Evolutionary conservation across 2,113 vertebrate species (phyloP).

Genomic region (Steatornis caripensis): DNA sequence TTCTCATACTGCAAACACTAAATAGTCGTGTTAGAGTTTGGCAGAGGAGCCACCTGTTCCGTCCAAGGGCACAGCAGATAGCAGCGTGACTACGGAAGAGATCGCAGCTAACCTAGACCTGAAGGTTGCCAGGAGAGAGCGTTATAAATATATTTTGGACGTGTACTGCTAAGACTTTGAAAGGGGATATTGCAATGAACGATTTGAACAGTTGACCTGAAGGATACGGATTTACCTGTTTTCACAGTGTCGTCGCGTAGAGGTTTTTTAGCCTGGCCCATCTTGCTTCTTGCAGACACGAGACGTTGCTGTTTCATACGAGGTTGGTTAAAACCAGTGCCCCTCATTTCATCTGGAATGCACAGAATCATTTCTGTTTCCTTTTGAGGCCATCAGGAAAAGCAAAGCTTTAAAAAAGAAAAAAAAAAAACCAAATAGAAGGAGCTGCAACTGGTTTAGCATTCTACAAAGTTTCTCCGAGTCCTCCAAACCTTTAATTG

Average conservation of each 20-base stretch:
- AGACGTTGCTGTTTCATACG: fast-evolving
- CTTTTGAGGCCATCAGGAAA: constrained; percentile 14
- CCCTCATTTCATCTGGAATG: not conserved
- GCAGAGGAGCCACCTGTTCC: not conserved
- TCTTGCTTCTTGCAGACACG: not conserved
- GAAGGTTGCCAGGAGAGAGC: not conserved
- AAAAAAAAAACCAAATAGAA: not conserved
- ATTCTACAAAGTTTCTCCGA: constrained; percentile 51
- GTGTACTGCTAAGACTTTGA: not conserved
- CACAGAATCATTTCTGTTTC: not conserved
- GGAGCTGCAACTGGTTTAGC: constrained; percentile 38
- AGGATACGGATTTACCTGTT: not conserved
- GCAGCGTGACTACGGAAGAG: not conserved
- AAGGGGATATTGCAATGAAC: not conserved
- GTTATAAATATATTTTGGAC: not conserved
- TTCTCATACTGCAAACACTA: not conserved
- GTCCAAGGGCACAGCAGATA: not conserved
- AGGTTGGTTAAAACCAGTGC: not conserved
- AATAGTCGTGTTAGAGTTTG: not conserved
- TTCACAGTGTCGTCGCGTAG: fast-evolving
- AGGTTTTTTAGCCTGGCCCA: not conserved
- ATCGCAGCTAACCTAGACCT: not conserved
- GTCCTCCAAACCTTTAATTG: constrained; percentile 65
- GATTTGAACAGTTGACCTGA: not conserved
- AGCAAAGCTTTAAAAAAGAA: not conserved